A percentile compares a stretch with the other conserved stretches of the same genome.
phyloP scores from a whole-genome alignment of 1,140 invertebrate genomes.

The Bombus pyrosoma region DNA sequence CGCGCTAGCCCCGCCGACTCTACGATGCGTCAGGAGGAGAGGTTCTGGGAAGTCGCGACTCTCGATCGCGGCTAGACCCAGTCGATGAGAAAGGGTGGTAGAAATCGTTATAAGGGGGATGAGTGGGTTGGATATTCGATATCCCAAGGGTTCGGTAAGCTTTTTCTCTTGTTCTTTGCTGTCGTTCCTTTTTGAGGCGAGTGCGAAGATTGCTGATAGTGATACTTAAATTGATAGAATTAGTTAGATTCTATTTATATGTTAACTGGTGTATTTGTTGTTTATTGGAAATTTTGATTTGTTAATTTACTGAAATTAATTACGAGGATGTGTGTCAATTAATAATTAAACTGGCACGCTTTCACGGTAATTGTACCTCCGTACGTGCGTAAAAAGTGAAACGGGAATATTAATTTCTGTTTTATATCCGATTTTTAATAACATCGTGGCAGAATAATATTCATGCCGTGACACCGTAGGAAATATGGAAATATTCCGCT shows the following conservation, averaged over 20 bases:
- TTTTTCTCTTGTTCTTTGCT: not conserved
- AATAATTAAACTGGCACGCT: too few species aligned
- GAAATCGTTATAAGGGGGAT: not conserved
- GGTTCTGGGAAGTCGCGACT: slow-evolving; percentile 36
- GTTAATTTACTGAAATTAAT: not conserved
- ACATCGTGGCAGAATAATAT: not conserved
- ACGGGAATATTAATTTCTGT: not conserved
- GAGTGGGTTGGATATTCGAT: not conserved
- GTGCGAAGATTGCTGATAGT: not conserved
- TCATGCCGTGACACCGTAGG: not conserved
- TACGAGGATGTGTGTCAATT: not conserved
- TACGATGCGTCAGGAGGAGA: not conserved
- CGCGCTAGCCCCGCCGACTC: not conserved
- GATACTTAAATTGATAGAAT: not conserved
- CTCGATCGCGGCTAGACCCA: not conserved
- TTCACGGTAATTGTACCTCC: too few species aligned
- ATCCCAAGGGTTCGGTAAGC: not conserved
- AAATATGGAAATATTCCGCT: slow-evolving; percentile 11
- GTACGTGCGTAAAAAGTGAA: not conserved
- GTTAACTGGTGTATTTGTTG: not conserved
- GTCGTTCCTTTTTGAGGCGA: not conserved
- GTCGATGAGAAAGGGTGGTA: not conserved
- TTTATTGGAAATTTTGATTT: not conserved
- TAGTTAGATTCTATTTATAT: not conserved
- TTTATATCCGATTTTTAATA: slow-evolving; percentile 21